A percentile compares a stretch with the other conserved stretches of the same genome.
Conservation (phyloP, 2,888 invertebrate genomes). For the Parnassius mnemosyne region DNA sequence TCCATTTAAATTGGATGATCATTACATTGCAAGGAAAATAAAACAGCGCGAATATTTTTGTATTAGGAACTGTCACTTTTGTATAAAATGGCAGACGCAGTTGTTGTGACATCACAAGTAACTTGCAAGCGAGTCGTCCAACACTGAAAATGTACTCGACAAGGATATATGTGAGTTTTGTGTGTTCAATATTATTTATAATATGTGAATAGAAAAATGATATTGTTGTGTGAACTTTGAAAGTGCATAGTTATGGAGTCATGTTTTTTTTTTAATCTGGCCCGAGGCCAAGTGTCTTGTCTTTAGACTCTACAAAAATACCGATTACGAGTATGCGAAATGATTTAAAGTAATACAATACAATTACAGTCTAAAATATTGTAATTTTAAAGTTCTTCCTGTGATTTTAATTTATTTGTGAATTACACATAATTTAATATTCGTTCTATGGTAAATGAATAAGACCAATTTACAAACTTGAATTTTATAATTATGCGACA, state of each 20-base stretch:
- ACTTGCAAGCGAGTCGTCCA: slow-evolving; percentile 44
- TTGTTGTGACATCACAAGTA: slow-evolving; percentile 62
- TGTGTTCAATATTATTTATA: slow-evolving; percentile 21
- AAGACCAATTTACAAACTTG: too few species aligned
- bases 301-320: background rate
- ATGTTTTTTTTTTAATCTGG: background rate
- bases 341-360: too few species aligned
- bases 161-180: slow-evolving; percentile 65
- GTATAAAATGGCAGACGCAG: slow-evolving; percentile 56
- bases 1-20: background rate
- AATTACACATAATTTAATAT: too few species aligned
- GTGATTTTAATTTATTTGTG: too few species aligned
- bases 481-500: too few species aligned
- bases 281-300: background rate
- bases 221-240: background rate
- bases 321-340: too few species aligned
- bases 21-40: slow-evolving; percentile 26
- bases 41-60: slow-evolving; percentile 37
- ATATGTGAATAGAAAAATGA: slow-evolving; percentile 1
- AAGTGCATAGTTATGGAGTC: slow-evolving; percentile 12
- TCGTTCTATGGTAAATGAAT: too few species aligned
- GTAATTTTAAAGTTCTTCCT: too few species aligned
- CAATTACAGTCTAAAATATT: too few species aligned
- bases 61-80: slow-evolving; percentile 53
- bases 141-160: slow-evolving; percentile 63